Conservation (phyloP, 2,113 vertebrate genomes). For the Pelecanus crispus region DNA sequence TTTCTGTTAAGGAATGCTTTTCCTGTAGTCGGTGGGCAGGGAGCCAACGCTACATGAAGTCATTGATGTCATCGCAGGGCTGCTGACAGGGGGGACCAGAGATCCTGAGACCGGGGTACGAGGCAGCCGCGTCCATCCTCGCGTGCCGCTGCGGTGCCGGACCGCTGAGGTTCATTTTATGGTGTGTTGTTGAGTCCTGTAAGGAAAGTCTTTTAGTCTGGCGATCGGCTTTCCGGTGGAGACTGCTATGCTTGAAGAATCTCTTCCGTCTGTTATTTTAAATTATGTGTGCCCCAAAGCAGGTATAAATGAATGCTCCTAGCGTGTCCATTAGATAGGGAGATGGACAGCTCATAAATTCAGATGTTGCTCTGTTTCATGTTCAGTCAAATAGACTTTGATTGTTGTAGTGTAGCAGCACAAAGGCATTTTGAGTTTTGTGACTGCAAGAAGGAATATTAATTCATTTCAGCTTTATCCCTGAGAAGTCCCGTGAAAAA, state of each 20-base stretch:
- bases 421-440: constrained; percentile 34
- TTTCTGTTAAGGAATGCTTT: not conserved
- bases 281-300: constrained; percentile 8
- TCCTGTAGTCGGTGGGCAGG: not conserved
- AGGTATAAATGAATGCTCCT: constrained; percentile 6
- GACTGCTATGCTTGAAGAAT: not conserved
- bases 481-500: not conserved
- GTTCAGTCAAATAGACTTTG: constrained; percentile 39
- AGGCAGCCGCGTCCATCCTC: not conserved
- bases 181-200: not conserved
- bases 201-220: not conserved
- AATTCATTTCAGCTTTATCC: not conserved
- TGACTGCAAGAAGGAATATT: not conserved
- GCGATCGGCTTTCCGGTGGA: not conserved
- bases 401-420: constrained; percentile 13
- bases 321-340: not conserved
- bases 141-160: not conserved
- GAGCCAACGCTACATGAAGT: not conserved
- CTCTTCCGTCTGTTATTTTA: not conserved
- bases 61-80: not conserved
- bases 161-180: not conserved
- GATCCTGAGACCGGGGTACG: not conserved
- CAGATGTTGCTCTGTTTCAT: constrained; percentile 20
- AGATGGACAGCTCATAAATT: constrained; percentile 43
- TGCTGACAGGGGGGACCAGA: not conserved